These are phyloP conservation scores for Drosophila multiciliata DNA, from an alignment of 2,888 invertebrate species.

Conservation along the genomic window DNA sequence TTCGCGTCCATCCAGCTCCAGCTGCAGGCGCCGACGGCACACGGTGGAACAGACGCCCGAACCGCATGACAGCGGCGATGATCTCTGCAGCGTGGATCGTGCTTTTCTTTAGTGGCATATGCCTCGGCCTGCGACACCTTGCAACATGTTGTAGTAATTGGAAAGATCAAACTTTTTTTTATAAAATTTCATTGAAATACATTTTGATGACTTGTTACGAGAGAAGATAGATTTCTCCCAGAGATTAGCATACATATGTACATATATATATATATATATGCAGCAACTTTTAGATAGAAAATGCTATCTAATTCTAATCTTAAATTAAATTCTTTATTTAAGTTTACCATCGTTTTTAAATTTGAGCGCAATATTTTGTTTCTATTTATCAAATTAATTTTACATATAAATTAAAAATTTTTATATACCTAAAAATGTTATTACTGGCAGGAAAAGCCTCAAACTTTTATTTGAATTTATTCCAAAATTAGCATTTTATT, in stretches of 20 bases:
- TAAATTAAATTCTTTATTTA: neutral
- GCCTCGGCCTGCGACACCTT: neutral
- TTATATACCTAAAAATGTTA: neutral
- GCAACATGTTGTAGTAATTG: neutral
- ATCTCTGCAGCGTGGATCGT: conserved; percentile 82
- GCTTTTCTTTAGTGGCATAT: conserved; percentile 69
- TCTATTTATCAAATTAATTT: neutral
- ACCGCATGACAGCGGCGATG: conserved; percentile 80
- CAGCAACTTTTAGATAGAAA: neutral
- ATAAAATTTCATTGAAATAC: neutral
- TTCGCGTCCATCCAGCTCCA: conserved; percentile 62
- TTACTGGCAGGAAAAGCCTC: neutral
- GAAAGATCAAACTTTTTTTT: neutral
- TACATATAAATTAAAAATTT: neutral
- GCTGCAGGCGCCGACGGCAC: conserved; percentile 27
- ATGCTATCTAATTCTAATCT: neutral
- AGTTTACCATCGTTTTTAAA: neutral
- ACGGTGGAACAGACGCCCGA: conserved; percentile 44
- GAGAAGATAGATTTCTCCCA: neutral
- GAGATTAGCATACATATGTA: neutral
- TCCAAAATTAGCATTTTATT: neutral
- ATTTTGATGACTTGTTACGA: neutral
- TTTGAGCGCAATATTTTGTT: neutral
- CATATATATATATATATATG: neutral
- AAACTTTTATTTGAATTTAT: neutral